Percentiles rank a stretch among this genome's conserved stretches.
Evolutionary conservation across 2,888 invertebrate genomes (phyloP).

Genomic region (Creontiades dilutus): DNA sequence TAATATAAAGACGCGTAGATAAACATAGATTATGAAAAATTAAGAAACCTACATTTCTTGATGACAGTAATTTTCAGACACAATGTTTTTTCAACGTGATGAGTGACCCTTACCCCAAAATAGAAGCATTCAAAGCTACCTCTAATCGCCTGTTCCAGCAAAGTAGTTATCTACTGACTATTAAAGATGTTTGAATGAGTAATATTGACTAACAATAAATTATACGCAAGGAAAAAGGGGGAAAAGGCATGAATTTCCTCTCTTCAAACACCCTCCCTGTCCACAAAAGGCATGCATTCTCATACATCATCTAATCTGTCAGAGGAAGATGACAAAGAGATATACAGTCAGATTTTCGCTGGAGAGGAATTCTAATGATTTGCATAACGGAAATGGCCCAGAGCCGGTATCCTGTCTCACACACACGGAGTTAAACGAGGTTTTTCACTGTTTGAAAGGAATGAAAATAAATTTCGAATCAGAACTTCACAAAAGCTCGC

Average conservation of each 20-base stretch:
- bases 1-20: too few species aligned
- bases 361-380: constrained; percentile 59
- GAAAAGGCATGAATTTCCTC: neutral
- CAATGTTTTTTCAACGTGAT: too few species aligned
- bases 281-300: constrained; percentile 47
- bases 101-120: too few species aligned
- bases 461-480: constrained; percentile 61
- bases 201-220: too few species aligned
- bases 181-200: too few species aligned
- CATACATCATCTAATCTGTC: constrained; percentile 30
- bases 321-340: constrained; percentile 63
- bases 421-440: neutral
- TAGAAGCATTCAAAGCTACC: too few species aligned
- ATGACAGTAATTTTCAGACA: too few species aligned
- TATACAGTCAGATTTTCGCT: constrained; percentile 34
- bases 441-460: constrained; percentile 56
- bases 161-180: too few species aligned
- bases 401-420: constrained; percentile 28
- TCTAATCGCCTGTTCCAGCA: too few species aligned
- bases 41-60: too few species aligned
- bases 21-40: too few species aligned
- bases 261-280: constrained; percentile 6
- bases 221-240: too few species aligned
- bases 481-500: constrained; percentile 29
- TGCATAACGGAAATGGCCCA: constrained; percentile 64